Evolutionary conservation across 2,113 vertebrate species (phyloP).

Genomic region (Larimichthys crocea): DNA sequence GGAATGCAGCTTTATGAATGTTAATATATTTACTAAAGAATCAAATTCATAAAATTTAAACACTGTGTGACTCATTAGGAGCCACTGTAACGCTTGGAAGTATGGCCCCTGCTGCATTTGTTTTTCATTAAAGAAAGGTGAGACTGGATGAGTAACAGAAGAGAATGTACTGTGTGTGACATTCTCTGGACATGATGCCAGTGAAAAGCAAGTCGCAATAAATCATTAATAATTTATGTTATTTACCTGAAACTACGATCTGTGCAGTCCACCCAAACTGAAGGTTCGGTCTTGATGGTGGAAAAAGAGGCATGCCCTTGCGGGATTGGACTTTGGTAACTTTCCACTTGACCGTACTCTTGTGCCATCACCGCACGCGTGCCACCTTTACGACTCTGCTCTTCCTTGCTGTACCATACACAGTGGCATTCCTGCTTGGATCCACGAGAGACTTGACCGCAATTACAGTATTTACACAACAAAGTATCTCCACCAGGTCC

Average conservation of each 20-base stretch:
- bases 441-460: slow-evolving; percentile 38
- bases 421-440: slow-evolving; percentile 63
- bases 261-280: slow-evolving; percentile 66
- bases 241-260: slow-evolving; percentile 75
- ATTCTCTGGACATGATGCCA: background rate
- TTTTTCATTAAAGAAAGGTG: slow-evolving; percentile 11
- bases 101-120: slow-evolving; percentile 12
- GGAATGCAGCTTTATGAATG: background rate
- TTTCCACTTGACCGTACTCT: slow-evolving; percentile 71
- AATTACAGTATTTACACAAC: slow-evolving; percentile 71
- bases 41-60: background rate
- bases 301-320: slow-evolving; percentile 58
- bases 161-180: background rate
- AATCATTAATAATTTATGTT: background rate
- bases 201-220: background rate
- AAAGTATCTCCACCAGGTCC: slow-evolving; percentile 33
- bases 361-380: slow-evolving; percentile 44
- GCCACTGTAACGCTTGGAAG: background rate
- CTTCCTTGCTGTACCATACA: slow-evolving; percentile 49
- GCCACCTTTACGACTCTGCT: slow-evolving; percentile 44
- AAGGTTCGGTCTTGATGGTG: slow-evolving; percentile 70
- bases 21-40: background rate
- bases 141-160: background rate
- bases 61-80: background rate
- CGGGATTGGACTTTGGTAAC: slow-evolving; percentile 65